Conservation (phyloP, 2,888 invertebrate genomes). For the Bhutanitis thaidina region DNA sequence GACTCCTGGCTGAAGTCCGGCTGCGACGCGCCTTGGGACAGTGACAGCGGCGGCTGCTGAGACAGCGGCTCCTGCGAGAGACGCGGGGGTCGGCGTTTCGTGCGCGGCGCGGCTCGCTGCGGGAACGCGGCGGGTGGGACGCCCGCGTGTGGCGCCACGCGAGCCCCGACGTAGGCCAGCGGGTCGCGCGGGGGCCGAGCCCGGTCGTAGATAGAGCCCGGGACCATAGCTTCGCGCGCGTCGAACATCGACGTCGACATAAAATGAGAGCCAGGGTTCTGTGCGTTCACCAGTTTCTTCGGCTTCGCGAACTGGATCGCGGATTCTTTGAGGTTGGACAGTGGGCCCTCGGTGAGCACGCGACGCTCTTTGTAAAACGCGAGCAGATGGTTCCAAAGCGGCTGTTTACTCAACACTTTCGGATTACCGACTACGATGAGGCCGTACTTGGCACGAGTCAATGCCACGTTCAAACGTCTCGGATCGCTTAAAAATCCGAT, state of each 20-base stretch:
- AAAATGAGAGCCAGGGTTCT: slow-evolving; percentile 97
- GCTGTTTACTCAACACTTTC: slow-evolving; percentile 98
- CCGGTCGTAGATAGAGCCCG: slow-evolving; percentile 95
- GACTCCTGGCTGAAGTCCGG: slow-evolving; percentile 90
- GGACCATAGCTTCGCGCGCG: slow-evolving; percentile 96
- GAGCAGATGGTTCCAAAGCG: slow-evolving; percentile 98
- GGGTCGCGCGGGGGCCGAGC: slow-evolving; percentile 92
- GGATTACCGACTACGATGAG: slow-evolving; percentile 99
- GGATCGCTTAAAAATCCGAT: slow-evolving; percentile 99
- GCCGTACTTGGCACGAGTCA: slow-evolving; percentile 98
- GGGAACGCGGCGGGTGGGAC: slow-evolving; percentile 97
- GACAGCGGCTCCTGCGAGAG: slow-evolving; percentile 86
- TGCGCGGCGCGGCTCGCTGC: slow-evolving; percentile 86
- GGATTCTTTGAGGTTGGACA: slow-evolving; percentile 97
- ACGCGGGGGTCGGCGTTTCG: slow-evolving; percentile 59
- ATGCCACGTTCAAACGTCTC: slow-evolving; percentile 96
- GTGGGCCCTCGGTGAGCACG: slow-evolving; percentile 97
- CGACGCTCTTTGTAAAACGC: slow-evolving; percentile 99
- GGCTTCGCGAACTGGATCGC: slow-evolving; percentile 98
- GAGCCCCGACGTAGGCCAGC: slow-evolving; percentile 94
- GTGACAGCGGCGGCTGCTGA: slow-evolving; percentile 84
- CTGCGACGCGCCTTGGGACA: slow-evolving; percentile 87
- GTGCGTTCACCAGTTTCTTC: slow-evolving; percentile 94
- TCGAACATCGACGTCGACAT: slow-evolving; percentile 99
- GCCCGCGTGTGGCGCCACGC: slow-evolving; percentile 88